Percentiles rank a stretch among this genome's conserved stretches.
phyloP scores from a whole-genome alignment of 2,113 vertebrate genomes.

The Saguinus imperator region DNA sequence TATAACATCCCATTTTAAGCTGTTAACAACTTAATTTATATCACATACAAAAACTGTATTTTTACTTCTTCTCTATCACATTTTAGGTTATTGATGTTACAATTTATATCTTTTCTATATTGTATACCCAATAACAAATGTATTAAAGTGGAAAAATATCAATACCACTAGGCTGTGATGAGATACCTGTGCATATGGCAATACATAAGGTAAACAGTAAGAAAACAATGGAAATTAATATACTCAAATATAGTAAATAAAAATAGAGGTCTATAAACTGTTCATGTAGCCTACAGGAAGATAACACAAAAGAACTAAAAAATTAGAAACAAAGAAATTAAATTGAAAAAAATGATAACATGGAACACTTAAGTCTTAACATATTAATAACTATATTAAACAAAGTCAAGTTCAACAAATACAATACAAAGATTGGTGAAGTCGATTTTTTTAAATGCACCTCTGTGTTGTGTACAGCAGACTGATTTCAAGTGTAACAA shows the following conservation, averaged over 20 bases:
- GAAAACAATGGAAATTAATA: not conserved
- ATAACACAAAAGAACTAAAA: not conserved
- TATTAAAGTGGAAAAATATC: not conserved
- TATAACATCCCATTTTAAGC: too few relatives aligned
- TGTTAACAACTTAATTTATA: too few relatives aligned
- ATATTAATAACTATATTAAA: not conserved
- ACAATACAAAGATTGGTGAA: not conserved
- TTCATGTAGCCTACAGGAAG: not conserved
- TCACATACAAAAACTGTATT: too few relatives aligned
- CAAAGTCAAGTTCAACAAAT: not conserved
- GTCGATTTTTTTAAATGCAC: not conserved
- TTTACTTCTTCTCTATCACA: too few relatives aligned
- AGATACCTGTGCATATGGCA: not conserved
- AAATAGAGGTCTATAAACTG: not conserved
- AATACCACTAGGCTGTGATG: not conserved
- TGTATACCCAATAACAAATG: too few relatives aligned
- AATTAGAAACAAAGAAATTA: not conserved
- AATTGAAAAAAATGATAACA: not conserved
- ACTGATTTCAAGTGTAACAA: not conserved
- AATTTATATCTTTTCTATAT: too few relatives aligned
- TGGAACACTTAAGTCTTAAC: not conserved
- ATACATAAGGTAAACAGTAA: not conserved
- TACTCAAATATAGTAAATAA: not conserved
- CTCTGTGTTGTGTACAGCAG: not conserved
- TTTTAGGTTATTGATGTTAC: too few relatives aligned